These are phyloP conservation scores for Thelaira solivaga DNA, from an alignment of 2,888 invertebrate genomes.

Conservation along the genomic window DNA sequence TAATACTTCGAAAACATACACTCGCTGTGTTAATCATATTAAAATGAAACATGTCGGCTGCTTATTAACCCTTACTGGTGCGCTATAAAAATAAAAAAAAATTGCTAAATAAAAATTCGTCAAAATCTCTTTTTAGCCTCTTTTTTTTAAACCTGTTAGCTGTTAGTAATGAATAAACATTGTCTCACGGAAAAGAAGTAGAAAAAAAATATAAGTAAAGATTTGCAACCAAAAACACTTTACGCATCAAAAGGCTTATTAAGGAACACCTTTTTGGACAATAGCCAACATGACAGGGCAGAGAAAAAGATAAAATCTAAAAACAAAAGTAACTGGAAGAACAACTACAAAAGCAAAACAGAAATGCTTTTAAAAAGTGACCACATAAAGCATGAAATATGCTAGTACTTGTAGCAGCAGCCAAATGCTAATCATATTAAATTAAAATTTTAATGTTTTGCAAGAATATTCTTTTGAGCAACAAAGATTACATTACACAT, in stretches of 20 bases:
- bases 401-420: conserved; percentile 6
- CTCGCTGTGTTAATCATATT: conserved; percentile 50
- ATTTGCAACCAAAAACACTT: conserved; percentile 65
- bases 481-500: conserved; percentile 64
- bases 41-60: conserved; percentile 18
- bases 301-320: not conserved
- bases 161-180: conserved; percentile 70
- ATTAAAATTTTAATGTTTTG: conserved; percentile 60
- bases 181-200: conserved; percentile 56
- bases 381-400: conserved; percentile 46
- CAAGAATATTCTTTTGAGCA: conserved; percentile 51
- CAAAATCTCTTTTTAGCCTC: conserved; percentile 58
- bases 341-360: not conserved
- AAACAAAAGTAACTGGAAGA: not conserved
- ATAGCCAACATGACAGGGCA: conserved; percentile 53
- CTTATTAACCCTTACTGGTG: conserved; percentile 36
- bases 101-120: not conserved
- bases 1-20: conserved; percentile 58
- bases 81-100: not conserved
- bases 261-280: conserved; percentile 66
- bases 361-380: conserved; percentile 38
- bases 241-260: conserved; percentile 65
- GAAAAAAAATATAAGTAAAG: conserved; percentile 54
- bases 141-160: conserved; percentile 11
- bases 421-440: conserved; percentile 61